Conservation (phyloP, 2,888 invertebrate genomes). For the Temnothorax ravouxi region DNA sequence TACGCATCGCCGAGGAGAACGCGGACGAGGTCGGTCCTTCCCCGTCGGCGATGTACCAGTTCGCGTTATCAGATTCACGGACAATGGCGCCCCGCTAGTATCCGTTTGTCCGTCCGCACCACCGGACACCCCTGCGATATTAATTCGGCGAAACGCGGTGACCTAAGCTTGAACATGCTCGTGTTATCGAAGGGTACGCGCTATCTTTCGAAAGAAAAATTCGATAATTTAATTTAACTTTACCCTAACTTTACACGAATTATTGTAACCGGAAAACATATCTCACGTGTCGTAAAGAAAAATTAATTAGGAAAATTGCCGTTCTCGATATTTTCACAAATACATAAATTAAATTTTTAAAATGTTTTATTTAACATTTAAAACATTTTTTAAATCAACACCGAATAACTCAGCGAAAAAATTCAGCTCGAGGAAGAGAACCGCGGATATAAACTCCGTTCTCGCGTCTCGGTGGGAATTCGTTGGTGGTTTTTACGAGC, state of each 20-base stretch:
- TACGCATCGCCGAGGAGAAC: slow-evolving; percentile 77
- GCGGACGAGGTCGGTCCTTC: slow-evolving; percentile 69
- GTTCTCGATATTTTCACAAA: too few relatives aligned
- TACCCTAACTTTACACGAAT: neutral
- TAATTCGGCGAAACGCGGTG: slow-evolving; percentile 36
- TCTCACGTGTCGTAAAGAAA: too few relatives aligned
- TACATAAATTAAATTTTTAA: neutral
- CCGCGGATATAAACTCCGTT: slow-evolving; percentile 63
- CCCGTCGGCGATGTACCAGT: slow-evolving; percentile 66
- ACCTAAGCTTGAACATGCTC: neutral
- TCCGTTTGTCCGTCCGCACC: slow-evolving; percentile 63
- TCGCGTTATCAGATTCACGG: slow-evolving; percentile 76
- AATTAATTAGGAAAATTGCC: neutral
- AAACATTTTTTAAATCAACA: neutral
- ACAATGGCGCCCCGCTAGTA: slow-evolving; percentile 78
- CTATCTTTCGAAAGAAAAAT: neutral
- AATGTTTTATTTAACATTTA: neutral
- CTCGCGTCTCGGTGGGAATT: slow-evolving; percentile 74
- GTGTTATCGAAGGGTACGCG: neutral
- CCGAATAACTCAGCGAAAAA: neutral
- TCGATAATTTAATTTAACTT: neutral
- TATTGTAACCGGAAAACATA: neutral
- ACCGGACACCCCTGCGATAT: slow-evolving; percentile 44
- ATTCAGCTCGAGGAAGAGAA: neutral
- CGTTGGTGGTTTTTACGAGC: slow-evolving; percentile 85